These are phyloP conservation scores for Spilogale gracilis DNA, from an alignment of 2,113 vertebrate genomes.

Conservation along the genomic window DNA sequence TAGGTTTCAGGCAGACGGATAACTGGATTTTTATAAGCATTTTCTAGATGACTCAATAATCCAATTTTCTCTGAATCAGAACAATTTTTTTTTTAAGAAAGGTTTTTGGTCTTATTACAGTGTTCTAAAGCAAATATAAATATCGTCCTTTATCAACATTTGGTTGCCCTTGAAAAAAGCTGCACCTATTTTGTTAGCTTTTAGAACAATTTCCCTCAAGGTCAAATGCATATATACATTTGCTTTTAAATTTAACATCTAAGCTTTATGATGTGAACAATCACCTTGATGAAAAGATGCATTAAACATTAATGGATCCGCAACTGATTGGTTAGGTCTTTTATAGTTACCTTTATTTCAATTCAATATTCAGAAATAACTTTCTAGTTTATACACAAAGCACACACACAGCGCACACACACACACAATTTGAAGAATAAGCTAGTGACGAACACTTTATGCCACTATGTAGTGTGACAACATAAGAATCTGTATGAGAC, in stretches of 20 bases:
- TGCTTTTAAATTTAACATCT: constrained; percentile 49
- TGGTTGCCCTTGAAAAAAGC: constrained; percentile 1
- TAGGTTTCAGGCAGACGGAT: not conserved
- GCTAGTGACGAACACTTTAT: not conserved
- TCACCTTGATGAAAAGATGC: not conserved
- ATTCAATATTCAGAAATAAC: constrained; percentile 49
- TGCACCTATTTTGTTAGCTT: constrained; percentile 2
- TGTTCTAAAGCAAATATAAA: constrained; percentile 52
- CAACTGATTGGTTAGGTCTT: constrained; percentile 11
- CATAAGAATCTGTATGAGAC: constrained; percentile 33
- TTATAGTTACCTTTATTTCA: constrained; percentile 42
- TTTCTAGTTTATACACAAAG: not conserved
- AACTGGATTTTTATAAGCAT: constrained; percentile 48
- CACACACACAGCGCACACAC: not conserved
- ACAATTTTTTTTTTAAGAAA: constrained; percentile 42
- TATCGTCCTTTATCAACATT: constrained; percentile 1
- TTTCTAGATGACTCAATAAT: constrained; percentile 28
- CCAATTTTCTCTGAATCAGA: constrained; percentile 28
- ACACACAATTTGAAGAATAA: constrained; percentile 25
- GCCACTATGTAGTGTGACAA: not conserved
- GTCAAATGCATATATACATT: constrained; percentile 23
- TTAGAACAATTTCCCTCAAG: constrained; percentile 26
- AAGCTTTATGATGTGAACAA: not conserved
- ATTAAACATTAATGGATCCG: not conserved
- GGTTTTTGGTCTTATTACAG: constrained; percentile 14